Evolutionary conservation across 2,797 vertebrate genomes (phyloP), one percentile per base, ranked within the genome.

Genomic region (Rhyacichthys aspro): DNA sequence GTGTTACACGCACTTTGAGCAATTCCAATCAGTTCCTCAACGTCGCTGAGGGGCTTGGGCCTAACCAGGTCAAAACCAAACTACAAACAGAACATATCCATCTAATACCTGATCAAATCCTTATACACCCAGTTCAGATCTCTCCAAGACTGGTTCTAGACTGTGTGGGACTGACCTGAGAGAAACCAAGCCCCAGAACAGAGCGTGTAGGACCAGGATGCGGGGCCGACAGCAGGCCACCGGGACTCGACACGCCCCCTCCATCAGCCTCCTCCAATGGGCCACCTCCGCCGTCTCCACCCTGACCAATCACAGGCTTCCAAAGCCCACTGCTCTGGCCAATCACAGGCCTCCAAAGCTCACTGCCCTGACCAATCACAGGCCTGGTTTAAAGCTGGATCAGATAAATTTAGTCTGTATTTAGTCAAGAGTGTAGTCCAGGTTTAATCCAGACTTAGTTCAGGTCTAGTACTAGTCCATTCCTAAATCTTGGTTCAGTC

Each of bases 121-220:
- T 5, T 6, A 3, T 28, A 28, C 4, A 41, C 15, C 42, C 1
- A 15, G 16, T 7, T 10, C 18, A 48, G 45, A 17, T 28, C 44
- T 11, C 37, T 16, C n/a, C 9, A 52, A 43, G 23, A 39, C 34
- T 32, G 3, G 17, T 28, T 28, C 23, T 28, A 28, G 23, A 28
- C 23, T 6, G 4, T 4, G 23, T 28, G 23, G 23, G 14, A 50
- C 86, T 73, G 11, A 93, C 92, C 92, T 88, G 52, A 93, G 86
- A 1, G 90, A 91, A 18, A 93, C 89, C 0, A 94, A 79, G 3
- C 89, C 90, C 92, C 93, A 94, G 70, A 94, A 93, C 5, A 94
- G 79, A 5, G 87, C 86, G 12, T 92, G 90, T 16, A 94, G 75
- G 47, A 88, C 69, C 17, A 94, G 86, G 3, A 89, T 64, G 36